Base-by-base conservation (phyloP, 2,888 invertebrate species). In the Caradrina clavipalpis region DNA sequence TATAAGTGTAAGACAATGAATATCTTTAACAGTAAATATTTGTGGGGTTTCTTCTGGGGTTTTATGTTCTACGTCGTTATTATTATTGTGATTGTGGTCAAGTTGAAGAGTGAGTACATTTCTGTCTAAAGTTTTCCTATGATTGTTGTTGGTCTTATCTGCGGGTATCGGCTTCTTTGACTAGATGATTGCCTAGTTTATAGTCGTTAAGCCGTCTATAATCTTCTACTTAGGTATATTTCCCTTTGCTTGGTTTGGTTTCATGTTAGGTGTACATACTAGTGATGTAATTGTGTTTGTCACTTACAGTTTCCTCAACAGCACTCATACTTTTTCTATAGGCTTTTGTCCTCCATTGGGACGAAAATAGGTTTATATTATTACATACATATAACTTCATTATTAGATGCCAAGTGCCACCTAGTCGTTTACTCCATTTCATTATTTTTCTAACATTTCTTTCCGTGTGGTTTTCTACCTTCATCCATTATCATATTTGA, bases 11-110 rank as follows among this genome's bases (percentile, higher is more conserved):
- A 22, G 1, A 67, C 15, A 35, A 76, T 80, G 80, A 19, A 56
- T 53, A n/a, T 67, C 3, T 50, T 62, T 11, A 26, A 11, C 13
- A 65, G 59, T 53, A 58, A 63, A 59, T 67, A 76, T 35, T 67
- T 75, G 15, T 76, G 58, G 67, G 49, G 51, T 0, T 75, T 56
- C 19, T 64, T 80, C n/a, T 80, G 76, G 61, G n/a, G 42, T 17
- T 11, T 51, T 0, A 13, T 59, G 0, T 62, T 76, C 11, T 75
- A 80, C 26, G 13, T 76, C 11, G 17, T 80, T 35, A 45, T 80
- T 26, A 17, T 74, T 67, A 21, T 59, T 8, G 58, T 80, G 13
- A 67, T 80, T 35, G 62, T 75, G 17, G 3, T 75, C 1, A 59
- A 42, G 26, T 26, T 67, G 26, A 67, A 21, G 5, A 51, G 76